Conservation (phyloP, 92 coral and sea anemone species). For the Umimayanthus chanpuru region DNA sequence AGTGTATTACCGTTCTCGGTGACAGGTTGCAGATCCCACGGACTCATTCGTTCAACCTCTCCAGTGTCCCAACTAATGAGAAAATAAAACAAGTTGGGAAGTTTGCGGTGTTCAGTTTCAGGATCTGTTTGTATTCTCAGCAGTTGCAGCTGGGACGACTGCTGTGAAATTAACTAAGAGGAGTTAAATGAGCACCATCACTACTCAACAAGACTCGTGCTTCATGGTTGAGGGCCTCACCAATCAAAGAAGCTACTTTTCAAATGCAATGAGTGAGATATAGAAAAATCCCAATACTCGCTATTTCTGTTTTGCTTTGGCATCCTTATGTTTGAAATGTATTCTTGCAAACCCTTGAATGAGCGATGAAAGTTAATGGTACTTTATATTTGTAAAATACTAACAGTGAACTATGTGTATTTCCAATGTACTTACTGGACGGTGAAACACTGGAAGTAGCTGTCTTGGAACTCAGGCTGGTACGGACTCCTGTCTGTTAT, state of each 20-base stretch:
- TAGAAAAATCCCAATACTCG: no score
- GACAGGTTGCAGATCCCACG: constrained; percentile 96
- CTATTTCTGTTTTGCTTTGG: background rate
- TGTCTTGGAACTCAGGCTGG: constrained; percentile 79
- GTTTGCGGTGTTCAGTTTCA: background rate
- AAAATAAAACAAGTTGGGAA: background rate
- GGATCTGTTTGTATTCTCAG: background rate
- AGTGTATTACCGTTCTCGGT: constrained; percentile 73
- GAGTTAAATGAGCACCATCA: background rate
- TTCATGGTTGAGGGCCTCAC: no score
- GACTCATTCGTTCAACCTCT: constrained; percentile 97
- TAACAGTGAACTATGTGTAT: no score
- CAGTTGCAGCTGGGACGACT: background rate
- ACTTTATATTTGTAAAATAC: no score
- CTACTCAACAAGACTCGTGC: background rate
- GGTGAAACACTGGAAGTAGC: constrained; percentile 88
- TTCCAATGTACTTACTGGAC: constrained; percentile 66
- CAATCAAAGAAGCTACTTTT: no score
- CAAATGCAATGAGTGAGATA: no score
- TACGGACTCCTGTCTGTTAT: constrained; percentile 88
- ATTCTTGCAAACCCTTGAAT: background rate
- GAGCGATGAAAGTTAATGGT: background rate
- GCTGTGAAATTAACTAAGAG: background rate
- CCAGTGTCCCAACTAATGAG: constrained; percentile 94
- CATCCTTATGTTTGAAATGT: background rate